A percentile compares a stretch with the other conserved stretches of the same genome.
Conservation (phyloP, 2,797 vertebrate genomes). For the Eulemur rubriventer region DNA sequence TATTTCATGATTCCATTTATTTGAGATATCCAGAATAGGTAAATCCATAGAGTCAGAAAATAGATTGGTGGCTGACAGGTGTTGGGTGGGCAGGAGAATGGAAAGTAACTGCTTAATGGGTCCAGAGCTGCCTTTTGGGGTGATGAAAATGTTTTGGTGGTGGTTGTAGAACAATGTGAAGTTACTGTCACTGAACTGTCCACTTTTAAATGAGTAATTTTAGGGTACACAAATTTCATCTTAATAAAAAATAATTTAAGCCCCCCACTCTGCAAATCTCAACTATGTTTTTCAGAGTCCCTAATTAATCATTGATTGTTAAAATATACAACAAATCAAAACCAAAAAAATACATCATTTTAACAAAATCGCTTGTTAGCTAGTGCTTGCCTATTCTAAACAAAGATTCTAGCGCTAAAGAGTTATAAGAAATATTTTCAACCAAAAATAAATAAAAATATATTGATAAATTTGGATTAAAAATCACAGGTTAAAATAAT, state of each 20-base stretch:
- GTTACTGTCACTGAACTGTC: neutral
- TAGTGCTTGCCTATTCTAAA: neutral
- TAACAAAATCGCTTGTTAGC: neutral
- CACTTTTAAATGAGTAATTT: slow-evolving; percentile 3
- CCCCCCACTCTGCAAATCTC: neutral
- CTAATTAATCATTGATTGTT: neutral
- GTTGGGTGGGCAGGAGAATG: neutral
- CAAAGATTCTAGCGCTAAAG: neutral
- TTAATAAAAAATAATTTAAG: neutral
- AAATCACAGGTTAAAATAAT: neutral
- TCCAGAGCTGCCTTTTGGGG: neutral
- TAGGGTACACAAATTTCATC: neutral
- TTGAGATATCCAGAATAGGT: neutral
- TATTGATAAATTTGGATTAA: neutral
- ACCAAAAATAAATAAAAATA: neutral
- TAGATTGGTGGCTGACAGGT: neutral
- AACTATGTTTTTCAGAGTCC: neutral
- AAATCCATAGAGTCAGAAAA: neutral
- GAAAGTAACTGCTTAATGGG: neutral
- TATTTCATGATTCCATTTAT: neutral
- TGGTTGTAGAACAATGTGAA: neutral
- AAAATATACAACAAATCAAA: neutral
- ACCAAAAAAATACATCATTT: neutral
- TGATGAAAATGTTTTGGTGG: neutral
- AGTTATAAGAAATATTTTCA: neutral